These are phyloP conservation scores for Sylvietta virens DNA, from an alignment of 2,113 vertebrate species.

Conservation along the genomic window DNA sequence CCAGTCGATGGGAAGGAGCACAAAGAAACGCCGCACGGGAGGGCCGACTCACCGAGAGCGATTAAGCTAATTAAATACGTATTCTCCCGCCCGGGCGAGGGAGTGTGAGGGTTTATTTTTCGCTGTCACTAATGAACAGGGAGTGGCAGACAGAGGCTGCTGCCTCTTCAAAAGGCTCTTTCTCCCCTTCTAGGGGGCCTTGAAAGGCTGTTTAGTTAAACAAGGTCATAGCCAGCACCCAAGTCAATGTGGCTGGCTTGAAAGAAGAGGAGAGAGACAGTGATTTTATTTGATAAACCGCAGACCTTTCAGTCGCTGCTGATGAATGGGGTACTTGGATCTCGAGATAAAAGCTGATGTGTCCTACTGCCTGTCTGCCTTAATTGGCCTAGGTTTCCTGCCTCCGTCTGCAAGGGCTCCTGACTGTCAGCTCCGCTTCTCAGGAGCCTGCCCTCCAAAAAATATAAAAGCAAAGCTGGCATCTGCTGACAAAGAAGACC, in stretches of 20 bases:
- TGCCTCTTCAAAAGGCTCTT: background rate
- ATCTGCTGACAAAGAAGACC: background rate
- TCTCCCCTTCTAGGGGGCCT: background rate
- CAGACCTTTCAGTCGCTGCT: background rate
- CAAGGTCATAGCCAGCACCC: slow-evolving; percentile 26
- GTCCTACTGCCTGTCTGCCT: slow-evolving; percentile 43
- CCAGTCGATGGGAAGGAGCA: background rate
- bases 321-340: slow-evolving; percentile 36
- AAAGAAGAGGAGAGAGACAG: background rate
- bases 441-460: background rate
- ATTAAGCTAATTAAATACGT: slow-evolving; percentile 38
- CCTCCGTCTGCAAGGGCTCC: background rate
- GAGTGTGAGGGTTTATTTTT: background rate
- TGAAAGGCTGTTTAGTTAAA: slow-evolving; percentile 28
- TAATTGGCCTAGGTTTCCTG: slow-evolving; percentile 24
- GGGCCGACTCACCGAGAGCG: background rate
- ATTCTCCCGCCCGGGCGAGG: background rate
- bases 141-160: background rate
- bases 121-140: background rate
- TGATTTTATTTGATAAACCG: slow-evolving; percentile 46
- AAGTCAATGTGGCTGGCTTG: background rate
- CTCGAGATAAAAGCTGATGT: slow-evolving; percentile 33
- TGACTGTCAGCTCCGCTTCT: background rate
- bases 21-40: background rate
- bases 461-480: background rate